Evolutionary conservation across 1,140 invertebrate species (phyloP), one percentile per base, ranked within the genome.

Genomic region (Zaprionus lachaisei): DNA sequence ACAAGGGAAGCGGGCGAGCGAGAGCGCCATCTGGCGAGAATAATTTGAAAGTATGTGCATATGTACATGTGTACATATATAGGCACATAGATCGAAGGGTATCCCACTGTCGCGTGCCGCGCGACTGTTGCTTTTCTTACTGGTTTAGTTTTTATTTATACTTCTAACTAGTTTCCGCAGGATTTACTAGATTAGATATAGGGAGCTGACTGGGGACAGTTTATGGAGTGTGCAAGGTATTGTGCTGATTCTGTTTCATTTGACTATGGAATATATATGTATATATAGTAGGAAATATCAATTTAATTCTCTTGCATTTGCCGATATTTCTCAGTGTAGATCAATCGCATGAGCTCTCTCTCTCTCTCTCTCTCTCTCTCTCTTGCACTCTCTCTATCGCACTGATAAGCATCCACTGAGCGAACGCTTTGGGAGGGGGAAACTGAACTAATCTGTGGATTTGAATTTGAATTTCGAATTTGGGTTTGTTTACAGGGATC

Each of bases 401-500:
- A 47, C n/a, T 47, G 41, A 47, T 47, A 47, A 41, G 41, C 41
- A 17, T 7, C 41, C 6, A n/a, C 7, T 47, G 41, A 9, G 41
- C 41, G 7, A 2, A n/a, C 37, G 15, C 31, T 34, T 34, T 34
- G 31, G 34, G 20, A 20, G 20, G 12, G 34, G 37, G 4, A 17
- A 17, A 17, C 7, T 17, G 17, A n/a, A 7, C 41, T 17, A 47
- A 47, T 47, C 41, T 47, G n/a, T 0, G 9, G 28, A 28, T 28
- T 28, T 31, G 28, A 9, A 22, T 2, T 22, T 26, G 24, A 5
- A 34, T 34, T 3, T 31, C 20, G 9, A 11, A 31, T 31, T 11
- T 34, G n/a, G n/a, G 0, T n/a, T 44, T 9, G 17, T 47, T 47
- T 56, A 66, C 66, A 95, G 94, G 97, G 97, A 20, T 99, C 98